Percentiles rank a stretch among this genome's conserved stretches.
Conservation (phyloP, 2,113 vertebrate genomes). For the Cyanocitta stelleri region DNA sequence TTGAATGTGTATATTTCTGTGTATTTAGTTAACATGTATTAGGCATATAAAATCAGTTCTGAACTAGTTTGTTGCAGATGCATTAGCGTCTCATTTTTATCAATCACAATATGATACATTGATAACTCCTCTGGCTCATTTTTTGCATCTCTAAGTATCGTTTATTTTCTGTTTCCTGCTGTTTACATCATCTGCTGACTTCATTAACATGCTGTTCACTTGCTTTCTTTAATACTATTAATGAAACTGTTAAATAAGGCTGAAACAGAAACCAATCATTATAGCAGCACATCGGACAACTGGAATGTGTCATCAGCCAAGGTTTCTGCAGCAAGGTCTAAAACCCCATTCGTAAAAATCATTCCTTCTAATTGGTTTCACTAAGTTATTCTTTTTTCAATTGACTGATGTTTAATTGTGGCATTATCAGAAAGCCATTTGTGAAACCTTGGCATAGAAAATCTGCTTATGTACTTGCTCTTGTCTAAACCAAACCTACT, state of each 20-base stretch:
- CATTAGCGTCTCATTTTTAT: neutral
- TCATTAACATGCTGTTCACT: slow-evolving; percentile 58
- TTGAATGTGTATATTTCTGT: neutral
- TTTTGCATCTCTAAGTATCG: slow-evolving; percentile 15
- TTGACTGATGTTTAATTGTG: neutral
- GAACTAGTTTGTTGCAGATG: neutral
- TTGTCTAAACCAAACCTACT: neutral
- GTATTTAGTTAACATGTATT: neutral
- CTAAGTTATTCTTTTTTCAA: neutral
- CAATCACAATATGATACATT: neutral
- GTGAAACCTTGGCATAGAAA: neutral
- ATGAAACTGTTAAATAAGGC: slow-evolving; percentile 53
- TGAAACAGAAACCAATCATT: slow-evolving; percentile 9
- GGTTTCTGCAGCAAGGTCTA: neutral
- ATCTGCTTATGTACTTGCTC: neutral
- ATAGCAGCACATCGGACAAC: neutral
- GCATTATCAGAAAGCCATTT: neutral
- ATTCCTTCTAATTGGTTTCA: slow-evolving; percentile 23
- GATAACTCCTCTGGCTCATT: neutral
- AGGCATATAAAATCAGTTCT: neutral
- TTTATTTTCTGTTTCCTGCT: slow-evolving; percentile 49
- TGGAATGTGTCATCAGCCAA: neutral
- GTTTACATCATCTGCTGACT: slow-evolving; percentile 56
- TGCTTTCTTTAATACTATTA: slow-evolving; percentile 38
- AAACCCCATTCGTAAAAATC: neutral